Base-by-base conservation (phyloP, 1,140 invertebrate species). In the Anagrus nilaparvatae region DNA sequence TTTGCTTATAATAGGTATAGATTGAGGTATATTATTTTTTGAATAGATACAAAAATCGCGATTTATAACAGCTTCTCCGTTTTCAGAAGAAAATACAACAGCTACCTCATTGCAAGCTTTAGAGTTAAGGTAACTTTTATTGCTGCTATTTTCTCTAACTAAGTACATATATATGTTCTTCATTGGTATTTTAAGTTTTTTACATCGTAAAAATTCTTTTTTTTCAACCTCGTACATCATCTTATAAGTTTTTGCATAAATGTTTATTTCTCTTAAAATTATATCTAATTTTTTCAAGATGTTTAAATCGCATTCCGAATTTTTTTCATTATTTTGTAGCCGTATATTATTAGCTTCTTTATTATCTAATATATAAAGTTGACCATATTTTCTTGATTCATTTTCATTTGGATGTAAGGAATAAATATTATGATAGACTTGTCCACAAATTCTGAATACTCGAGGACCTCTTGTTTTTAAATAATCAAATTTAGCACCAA, bases 351-450 rank as follows among this genome's bases (percentile, higher is more conserved):
- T 29, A 10, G 5, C 9, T 18, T 25, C 23, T 39, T 39, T 21
- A 13, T 29, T 39, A 14, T 39, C 17, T 16, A 39, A 7, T 2
- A 39, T 29, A 19, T 39, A 39, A 9, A 39, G 13, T 29, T 39
- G 36, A 6, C 37, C 25, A 29, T 13, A 39, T 37, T 27, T 37
- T 14, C 23, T 13, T 8, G n/a, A 7, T 16, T 37, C 14, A 14
- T 38, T 32, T 36, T 47, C 40, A 10, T 30, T 37, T 12, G 45
- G 39, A 32, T 46, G 27, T 41, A 46, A 30, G 31, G 39, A 23
- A 37, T 46, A 41, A 24, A 24, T 17, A 25, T 46, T 41, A 34
- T 46, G 38, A 18, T 40, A 46, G 16, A 30, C 30, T 35, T 46
- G 43, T n/a, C 43, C 43, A 33, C 36, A 31, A 33, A 46, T 46